A percentile compares a stretch with the other conserved stretches of the same genome.
phyloP scores from a whole-genome alignment of 2,888 invertebrate genomes.

The Allolobophora icterica region DNA sequence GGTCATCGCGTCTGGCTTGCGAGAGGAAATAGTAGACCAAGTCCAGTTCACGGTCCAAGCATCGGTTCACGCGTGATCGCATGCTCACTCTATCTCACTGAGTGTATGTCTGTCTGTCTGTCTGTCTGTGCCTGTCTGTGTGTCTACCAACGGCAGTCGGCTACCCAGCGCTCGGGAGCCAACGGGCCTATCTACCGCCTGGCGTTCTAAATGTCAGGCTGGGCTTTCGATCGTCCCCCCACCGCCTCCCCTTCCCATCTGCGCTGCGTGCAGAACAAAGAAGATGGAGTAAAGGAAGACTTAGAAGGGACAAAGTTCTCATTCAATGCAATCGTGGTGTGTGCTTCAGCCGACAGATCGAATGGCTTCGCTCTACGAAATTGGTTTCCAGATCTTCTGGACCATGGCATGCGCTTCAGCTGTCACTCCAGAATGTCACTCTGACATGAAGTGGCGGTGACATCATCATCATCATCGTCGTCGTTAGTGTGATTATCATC shows the following conservation, averaged over 20 bases:
- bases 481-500: too few species aligned
- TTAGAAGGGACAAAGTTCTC: neutral
- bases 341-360: neutral
- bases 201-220: neutral
- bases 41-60: constrained; percentile 17
- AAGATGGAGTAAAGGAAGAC: neutral
- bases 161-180: neutral
- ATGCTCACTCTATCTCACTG: neutral
- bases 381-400: neutral
- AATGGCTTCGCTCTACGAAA: neutral
- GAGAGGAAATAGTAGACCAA: neutral
- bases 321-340: neutral
- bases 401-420: neutral
- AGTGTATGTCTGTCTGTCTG: neutral
- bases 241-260: neutral
- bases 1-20: neutral
- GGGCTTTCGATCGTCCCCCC: neutral
- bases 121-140: neutral
- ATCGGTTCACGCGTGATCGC: constrained; percentile 17
- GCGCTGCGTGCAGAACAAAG: neutral
- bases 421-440: neutral
- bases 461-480: too few species aligned
- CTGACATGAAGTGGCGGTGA: neutral
- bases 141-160: neutral
- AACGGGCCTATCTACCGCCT: neutral